phyloP scores from a whole-genome alignment of 2,797 vertebrate genomes.

The Furcifer pardalis region DNA sequence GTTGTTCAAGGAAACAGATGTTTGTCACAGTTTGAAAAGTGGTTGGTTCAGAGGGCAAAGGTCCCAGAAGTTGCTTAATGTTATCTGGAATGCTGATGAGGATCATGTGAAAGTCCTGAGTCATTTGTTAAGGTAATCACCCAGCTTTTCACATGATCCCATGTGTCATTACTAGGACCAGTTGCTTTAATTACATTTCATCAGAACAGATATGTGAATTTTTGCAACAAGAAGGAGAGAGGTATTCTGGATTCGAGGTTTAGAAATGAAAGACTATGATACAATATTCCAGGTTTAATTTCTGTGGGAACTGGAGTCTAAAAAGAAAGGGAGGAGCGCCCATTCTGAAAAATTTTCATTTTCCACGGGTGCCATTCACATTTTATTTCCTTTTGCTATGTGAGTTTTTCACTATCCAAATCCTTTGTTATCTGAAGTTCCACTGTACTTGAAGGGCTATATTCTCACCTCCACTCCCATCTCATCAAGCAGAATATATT shows the following conservation, averaged over 20 bases:
- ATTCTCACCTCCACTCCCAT: too few species aligned
- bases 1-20: slow-evolving; percentile 18
- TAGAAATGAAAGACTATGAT: too few species aligned
- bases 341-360: too few species aligned
- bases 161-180: slow-evolving; percentile 2
- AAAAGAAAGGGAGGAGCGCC: too few species aligned
- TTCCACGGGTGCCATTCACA: too few species aligned
- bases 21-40: slow-evolving; percentile 45
- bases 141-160: slow-evolving; percentile 24
- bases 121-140: neutral
- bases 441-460: too few species aligned
- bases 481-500: too few species aligned
- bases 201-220: too few species aligned
- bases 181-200: neutral
- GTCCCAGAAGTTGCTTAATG: slow-evolving; percentile 8
- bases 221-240: neutral
- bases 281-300: neutral
- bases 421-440: too few species aligned
- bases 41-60: slow-evolving; percentile 36
- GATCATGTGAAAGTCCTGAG: slow-evolving; percentile 40
- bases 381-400: too few species aligned
- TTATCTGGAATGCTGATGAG: slow-evolving; percentile 29
- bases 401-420: too few species aligned
- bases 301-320: too few species aligned
- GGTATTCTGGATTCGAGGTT: neutral